Evolutionary conservation across 2,888 invertebrate species (phyloP), one percentile per base, ranked within the genome.

Genomic region (Teleogryllus oceanicus): DNA sequence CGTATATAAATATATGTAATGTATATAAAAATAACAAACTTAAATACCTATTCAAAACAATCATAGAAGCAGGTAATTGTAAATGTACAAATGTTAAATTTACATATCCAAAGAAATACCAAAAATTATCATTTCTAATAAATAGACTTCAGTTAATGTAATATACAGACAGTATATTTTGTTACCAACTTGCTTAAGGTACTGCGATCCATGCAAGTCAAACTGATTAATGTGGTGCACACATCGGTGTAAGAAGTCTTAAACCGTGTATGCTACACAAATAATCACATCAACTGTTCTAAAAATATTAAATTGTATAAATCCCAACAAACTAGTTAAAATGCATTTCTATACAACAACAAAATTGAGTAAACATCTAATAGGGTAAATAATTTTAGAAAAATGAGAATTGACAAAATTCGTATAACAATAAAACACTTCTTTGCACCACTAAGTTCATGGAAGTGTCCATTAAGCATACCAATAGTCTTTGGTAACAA

Each of bases 401-500:
- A 77, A 77, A 49, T 16, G 50, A 77, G 49, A 37, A 77, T 37
- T 77, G 49, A 77, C 18, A 77, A 49, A 77, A 77, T 77, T 77
- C 75, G 13, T 50, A 50, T 77, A 77, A 77, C 77, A 79, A 76
- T 62, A 76, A 76, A 76, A 50, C 62, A 62, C 62, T 62, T 62
- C 62, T 62, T 62, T 62, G 62, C 62, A 62, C 62, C 78, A 78
- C 78, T 62, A 51, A 37, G 62, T 78, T 80, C 49, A 79, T 51
- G 62, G 75, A 80, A 78, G 74, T 78, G 49, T 78, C 49, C 74
- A 74, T n/a, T 49, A 74, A 78, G 62, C 76, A 77, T 79, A 74
- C 77, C 76, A 78, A 80, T 77, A 81, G 81, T 82, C 82, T 82
- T 83, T 83, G 82, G 83, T 82, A 81, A 83, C 81, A 81, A 81